Evolutionary conservation across 2,888 invertebrate genomes (phyloP), one percentile per base, ranked within the genome.

Genomic region (Ormyrus rosae): DNA sequence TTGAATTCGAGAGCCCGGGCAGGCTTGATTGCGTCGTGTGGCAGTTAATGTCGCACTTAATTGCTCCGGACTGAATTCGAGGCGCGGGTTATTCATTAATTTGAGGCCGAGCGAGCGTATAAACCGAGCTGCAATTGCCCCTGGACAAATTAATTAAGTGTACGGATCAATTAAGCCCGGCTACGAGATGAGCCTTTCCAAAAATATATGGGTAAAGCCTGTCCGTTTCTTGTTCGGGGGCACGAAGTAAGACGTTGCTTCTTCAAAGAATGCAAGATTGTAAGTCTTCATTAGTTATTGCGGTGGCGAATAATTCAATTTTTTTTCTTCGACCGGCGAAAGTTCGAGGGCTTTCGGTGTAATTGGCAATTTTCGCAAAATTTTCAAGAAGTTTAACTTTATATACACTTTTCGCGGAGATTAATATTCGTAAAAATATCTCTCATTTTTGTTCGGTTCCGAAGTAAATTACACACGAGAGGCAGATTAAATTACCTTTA

Each of bases 41-140:
- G 74, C 45, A 74, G 78, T 81, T 81, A 81, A 81, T 78, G 78
- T 78, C 81, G 61, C 48, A 74, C 73, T 78, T 81, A 81, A 81
- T 81, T 81, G 81, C 78, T 55, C 53, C 19, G 78, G 60, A 72
- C 71, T 50, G 72, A 50, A 75, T 71, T 76, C 75, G 60, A 3
- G 53, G 45, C 51, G 61, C 45, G 60, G 63, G 11, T 50, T 64
- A 64, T 79, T 74, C 79, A 64, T 79, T 79, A 79, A 69, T 69
- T 79, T 74, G n/a, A 67, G 65, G 61, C 53, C 46, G 67, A 9
- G n/a, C 55, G 55, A 6, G 19, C 61, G 2, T 34, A 34, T 34
- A 34, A 34, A 4, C 34, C 34, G 19, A 6, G 45, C 46, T 45
- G 55, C 6, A 2, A 11, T 55, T 1, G 5, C n/a, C 34, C 19